Evolutionary conservation across 2,888 invertebrate species (phyloP), one percentile per base, ranked within the genome.

Genomic region (Parasteatoda lunata): DNA sequence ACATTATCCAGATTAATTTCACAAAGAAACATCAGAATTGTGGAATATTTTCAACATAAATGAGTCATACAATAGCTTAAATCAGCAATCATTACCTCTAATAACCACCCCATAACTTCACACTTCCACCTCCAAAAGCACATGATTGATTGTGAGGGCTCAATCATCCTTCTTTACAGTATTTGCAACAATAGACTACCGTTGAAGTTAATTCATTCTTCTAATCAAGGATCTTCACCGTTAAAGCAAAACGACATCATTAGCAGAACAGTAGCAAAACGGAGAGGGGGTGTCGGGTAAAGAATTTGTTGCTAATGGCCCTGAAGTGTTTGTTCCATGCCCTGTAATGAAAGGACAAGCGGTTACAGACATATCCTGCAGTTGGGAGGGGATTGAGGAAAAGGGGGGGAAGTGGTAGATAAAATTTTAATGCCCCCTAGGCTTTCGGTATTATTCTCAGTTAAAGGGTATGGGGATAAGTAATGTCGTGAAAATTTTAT

Each of bases 361-460:
- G 48, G 30, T 51, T 51, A 15, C n/a, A 49, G 51, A 71, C 47
- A 49, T 13, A 48, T 51, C 48, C 71, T 47, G 30, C 49, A 48
- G 13, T 49, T 11, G 30, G 47, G 69, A 15, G 52, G 64, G 73
- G 48, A 70, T 59, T 76, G 64, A 15, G 71, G 71, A 5, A 83
- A 76, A 83, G 52, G 64, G 52, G 64, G 73, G 48, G 76, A 69
- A 69, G 71, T 48, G 71, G 71, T 7, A 83, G 82, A 83, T 83
- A 83, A 83, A 83, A 83, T 70, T 83, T 83, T 83, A 83, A 83
- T 83, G 82, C 66, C 52, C 64, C 48, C 47, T 51, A 48, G 70
- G 49, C 54, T 59, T 30, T 51, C 64, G 15, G 68, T 69, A 75
- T 81, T 81, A 81, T 81, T 75, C 75, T 45, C 71, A 71, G 47